A percentile compares a stretch with the other conserved stretches of the same genome.
These are phyloP conservation scores for Perccottus glenii DNA, from an alignment of 2,113 vertebrate species.

Conservation along the genomic window DNA sequence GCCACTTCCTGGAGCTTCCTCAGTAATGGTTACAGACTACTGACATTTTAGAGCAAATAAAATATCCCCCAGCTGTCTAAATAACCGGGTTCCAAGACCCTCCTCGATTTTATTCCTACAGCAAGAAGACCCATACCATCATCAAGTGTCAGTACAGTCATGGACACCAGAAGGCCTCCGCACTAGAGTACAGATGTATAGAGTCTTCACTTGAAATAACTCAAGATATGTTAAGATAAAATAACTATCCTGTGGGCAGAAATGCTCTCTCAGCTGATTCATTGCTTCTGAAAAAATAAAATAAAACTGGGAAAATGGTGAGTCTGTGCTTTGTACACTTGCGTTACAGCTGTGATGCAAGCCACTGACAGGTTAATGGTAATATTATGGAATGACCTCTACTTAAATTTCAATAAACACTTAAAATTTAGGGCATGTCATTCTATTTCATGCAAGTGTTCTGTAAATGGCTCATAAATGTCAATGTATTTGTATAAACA, in stretches of 20 bases:
- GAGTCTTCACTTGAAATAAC: no score
- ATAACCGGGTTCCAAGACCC: constrained; percentile 54
- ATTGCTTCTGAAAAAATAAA: no score
- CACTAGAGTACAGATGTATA: no score
- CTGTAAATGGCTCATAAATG: constrained; percentile 79
- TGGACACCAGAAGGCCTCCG: neutral
- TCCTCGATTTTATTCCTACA: constrained; percentile 40
- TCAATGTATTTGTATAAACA: constrained; percentile 91
- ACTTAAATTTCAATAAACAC: constrained; percentile 79
- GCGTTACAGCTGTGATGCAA: constrained; percentile 60
- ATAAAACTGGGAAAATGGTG: constrained; percentile 34
- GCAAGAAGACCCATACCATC: constrained; percentile 19
- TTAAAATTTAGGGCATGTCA: constrained; percentile 67
- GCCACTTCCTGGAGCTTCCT: constrained; percentile 77
- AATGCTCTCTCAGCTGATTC: no score
- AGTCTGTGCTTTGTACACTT: constrained; percentile 32
- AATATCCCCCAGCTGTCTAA: constrained; percentile 80
- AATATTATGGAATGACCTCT: constrained; percentile 65
- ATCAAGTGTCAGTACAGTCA: constrained; percentile 1
- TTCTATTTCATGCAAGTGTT: constrained; percentile 62
- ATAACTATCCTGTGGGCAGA: no score
- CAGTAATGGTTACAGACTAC: constrained; percentile 65
- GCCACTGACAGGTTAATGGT: constrained; percentile 73
- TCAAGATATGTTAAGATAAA: no score
- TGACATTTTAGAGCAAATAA: constrained; percentile 67